Conservation (phyloP, 1,140 invertebrate species). For the Papilio polyxenes region DNA sequence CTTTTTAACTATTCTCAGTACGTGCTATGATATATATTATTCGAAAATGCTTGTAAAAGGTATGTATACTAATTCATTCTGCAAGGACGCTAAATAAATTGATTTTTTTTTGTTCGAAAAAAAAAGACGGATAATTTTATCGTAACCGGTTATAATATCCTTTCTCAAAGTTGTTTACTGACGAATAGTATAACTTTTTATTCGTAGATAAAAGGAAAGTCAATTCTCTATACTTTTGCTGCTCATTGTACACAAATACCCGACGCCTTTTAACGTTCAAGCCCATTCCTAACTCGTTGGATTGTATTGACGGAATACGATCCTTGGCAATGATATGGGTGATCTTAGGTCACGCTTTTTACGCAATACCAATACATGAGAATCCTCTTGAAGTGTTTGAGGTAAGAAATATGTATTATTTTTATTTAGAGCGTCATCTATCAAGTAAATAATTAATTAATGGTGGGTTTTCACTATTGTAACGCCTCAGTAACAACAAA, state of each 20-base stretch:
- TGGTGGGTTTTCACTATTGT: too few species aligned
- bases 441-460: background rate
- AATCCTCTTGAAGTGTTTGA: constrained; percentile 49
- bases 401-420: constrained; percentile 44
- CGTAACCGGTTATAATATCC: too few species aligned
- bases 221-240: constrained; percentile 49
- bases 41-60: constrained; percentile 42
- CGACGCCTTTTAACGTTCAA: constrained; percentile 55
- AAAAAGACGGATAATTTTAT: too few species aligned
- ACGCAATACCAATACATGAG: constrained; percentile 45
- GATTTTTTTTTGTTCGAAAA: background rate
- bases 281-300: constrained; percentile 55
- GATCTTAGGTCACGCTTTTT: constrained; percentile 71
- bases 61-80: too few species aligned
- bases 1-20: constrained; percentile 45
- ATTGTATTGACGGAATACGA: constrained; percentile 81
- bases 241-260: constrained; percentile 65
- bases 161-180: too few species aligned
- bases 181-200: background rate
- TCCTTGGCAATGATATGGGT: constrained; percentile 85
- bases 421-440: background rate
- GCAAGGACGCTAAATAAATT: too few species aligned
- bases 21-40: constrained; percentile 46
- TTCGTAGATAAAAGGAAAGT: constrained; percentile 42
- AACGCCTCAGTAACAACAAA: too few species aligned